A percentile compares a stretch with the other conserved stretches of the same genome.
Evolutionary conservation across 64 coral and sea anemone species (phyloP).

Genomic region (Catalaphyllia jardinei): DNA sequence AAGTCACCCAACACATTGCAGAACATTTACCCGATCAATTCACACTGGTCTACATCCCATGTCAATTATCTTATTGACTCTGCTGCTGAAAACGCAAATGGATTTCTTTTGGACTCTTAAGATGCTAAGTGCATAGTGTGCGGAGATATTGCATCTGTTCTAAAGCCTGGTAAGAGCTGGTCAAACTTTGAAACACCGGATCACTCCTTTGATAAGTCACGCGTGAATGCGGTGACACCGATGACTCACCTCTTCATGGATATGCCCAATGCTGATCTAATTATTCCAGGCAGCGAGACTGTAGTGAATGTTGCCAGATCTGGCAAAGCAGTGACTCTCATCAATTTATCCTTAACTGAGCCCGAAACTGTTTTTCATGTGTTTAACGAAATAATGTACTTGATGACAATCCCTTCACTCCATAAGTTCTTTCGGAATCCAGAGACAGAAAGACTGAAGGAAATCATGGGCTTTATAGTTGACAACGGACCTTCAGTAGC

Average conservation of each 20-base stretch:
- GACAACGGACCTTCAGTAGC: too few species aligned
- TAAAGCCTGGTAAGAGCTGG: slow-evolving; percentile 20
- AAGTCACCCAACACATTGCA: too few species aligned
- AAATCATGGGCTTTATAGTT: neutral
- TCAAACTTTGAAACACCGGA: slow-evolving; percentile 34
- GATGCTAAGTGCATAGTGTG: slow-evolving; percentile 57
- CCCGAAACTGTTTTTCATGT: slow-evolving; percentile 14
- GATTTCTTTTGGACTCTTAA: slow-evolving; percentile 25
- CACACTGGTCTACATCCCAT: slow-evolving; percentile 45
- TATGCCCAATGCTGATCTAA: neutral
- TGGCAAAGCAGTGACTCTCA: slow-evolving; percentile 25
- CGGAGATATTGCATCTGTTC: slow-evolving; percentile 50
- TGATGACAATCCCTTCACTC: slow-evolving; percentile 11
- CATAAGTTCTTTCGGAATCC: slow-evolving; percentile 31
- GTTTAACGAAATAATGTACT: slow-evolving; percentile 43
- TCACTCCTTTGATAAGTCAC: slow-evolving; percentile 53
- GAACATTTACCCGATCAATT: too few species aligned
- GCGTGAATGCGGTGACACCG: slow-evolving; percentile 37
- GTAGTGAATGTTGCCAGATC: slow-evolving; percentile 7
- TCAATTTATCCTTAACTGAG: neutral
- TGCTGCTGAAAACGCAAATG: slow-evolving; percentile 20
- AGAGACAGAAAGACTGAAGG: slow-evolving; percentile 14
- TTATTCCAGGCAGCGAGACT: neutral
- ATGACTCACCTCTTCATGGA: slow-evolving; percentile 57
- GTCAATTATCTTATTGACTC: slow-evolving; percentile 58